Conservation (phyloP, 2,888 invertebrate genomes). For the Oeneis ivallda region DNA sequence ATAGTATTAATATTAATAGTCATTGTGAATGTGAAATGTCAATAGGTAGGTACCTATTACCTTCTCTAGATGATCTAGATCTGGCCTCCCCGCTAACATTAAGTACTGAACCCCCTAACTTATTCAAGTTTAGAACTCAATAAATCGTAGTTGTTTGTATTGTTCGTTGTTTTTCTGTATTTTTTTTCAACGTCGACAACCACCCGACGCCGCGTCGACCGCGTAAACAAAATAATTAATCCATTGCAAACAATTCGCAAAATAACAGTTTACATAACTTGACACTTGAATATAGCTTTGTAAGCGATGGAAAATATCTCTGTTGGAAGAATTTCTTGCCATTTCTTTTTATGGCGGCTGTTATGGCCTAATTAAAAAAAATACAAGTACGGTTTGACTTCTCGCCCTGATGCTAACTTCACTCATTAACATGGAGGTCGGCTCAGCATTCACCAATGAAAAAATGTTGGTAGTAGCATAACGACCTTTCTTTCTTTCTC, state of each 20-base stretch:
- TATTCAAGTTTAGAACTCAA: not conserved
- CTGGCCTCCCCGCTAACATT: no score
- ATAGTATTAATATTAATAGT: no score
- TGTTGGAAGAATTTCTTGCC: not conserved
- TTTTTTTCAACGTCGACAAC: slow-evolving; percentile 17
- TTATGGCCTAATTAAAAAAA: no score
- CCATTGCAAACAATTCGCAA: slow-evolving; percentile 30
- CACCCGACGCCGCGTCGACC: slow-evolving; percentile 30
- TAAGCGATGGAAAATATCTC: slow-evolving; percentile 1
- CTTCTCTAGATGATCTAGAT: no score
- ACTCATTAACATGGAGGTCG: no score
- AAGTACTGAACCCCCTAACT: not conserved
- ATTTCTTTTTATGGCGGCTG: slow-evolving; percentile 7
- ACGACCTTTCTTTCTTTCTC: no score
- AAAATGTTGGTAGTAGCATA: no score
- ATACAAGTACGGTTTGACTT: no score
- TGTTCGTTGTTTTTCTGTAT: slow-evolving; percentile 6
- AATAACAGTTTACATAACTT: slow-evolving; percentile 23
- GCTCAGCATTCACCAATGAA: no score
- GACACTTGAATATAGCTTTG: slow-evolving; percentile 5
- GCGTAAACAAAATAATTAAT: slow-evolving; percentile 51
- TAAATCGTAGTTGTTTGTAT: slow-evolving; percentile 11
- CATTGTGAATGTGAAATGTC: no score
- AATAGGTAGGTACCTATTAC: no score
- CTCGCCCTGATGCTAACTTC: no score